Evolutionary conservation across 2,888 invertebrate genomes (phyloP).

Genomic region (Liopterus haemorrhoidalis): DNA sequence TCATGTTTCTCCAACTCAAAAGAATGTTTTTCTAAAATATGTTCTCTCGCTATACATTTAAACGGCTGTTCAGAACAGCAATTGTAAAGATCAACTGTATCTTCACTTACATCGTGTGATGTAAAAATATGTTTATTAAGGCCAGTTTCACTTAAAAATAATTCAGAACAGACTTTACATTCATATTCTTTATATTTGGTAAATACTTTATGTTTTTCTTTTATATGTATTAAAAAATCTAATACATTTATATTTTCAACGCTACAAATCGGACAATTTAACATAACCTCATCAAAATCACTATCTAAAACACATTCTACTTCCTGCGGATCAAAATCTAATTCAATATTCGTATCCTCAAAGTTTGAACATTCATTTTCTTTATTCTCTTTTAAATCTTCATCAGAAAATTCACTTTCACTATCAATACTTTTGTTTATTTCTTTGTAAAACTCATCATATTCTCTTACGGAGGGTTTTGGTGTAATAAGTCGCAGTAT

Average conservation of each 20-base stretch:
- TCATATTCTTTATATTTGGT: constrained; percentile 5
- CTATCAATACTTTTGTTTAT: constrained; percentile 13
- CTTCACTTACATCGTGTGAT: not conserved
- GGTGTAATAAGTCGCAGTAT: constrained; percentile 8
- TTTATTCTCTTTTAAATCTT: not conserved
- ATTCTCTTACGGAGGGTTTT: constrained; percentile 13
- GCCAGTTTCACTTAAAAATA: constrained; percentile 1
- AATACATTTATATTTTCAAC: constrained; percentile 4
- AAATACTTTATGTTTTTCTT: constrained; percentile 10
- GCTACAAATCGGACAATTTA: constrained; percentile 8
- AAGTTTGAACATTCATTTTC: not conserved
- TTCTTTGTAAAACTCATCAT: constrained; percentile 18
- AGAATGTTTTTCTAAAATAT: constrained; percentile 13
- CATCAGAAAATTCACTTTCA: not conserved
- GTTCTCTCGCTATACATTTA: constrained; percentile 8
- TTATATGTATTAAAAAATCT: constrained; percentile 10
- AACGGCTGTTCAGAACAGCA: constrained; percentile 15
- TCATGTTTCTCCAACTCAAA: constrained; percentile 6
- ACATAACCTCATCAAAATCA: constrained; percentile 5
- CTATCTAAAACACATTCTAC: constrained; percentile 9
- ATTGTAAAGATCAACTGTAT: constrained; percentile 7
- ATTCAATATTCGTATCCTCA: constrained; percentile 10
- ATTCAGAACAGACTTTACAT: constrained; percentile 15
- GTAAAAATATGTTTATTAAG: constrained; percentile 6
- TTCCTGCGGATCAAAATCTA: constrained; percentile 12